Base-by-base conservation (phyloP, 2,888 invertebrate species). In the Drosophila incognita region DNA sequence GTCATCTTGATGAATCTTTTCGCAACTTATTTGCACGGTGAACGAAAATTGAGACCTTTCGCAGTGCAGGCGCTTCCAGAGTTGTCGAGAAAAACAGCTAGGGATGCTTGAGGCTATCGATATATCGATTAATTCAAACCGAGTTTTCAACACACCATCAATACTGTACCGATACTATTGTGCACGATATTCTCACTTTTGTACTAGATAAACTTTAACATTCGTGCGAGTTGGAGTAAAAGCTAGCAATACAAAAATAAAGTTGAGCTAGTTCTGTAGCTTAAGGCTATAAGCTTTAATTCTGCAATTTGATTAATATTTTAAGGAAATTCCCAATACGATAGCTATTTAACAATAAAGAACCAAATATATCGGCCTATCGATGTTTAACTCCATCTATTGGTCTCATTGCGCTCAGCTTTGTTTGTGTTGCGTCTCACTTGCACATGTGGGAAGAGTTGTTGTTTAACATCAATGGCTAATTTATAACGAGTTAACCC, bases 1-100 rank as follows among this genome's bases (percentile, higher is more conserved):
- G 95, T 96, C 93, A 95, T 95, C 96, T 97, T 97, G 92, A 46
- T 51, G 53, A 60, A 59, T 69, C 70, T 56, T 69, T 72, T 79
- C 31, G 66, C 42, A 65, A 73, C 38, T 76, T 70, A 75, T 64
- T 81, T 60, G 66, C 46, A 67, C 69, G 48, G 59, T 53, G 64
- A 74, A 74, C 66, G 62, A 51, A 78, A 71, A 58, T 36, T 57
- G 46, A 54, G 70, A 67, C 58, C 65, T 65, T 71, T 70, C 29
- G 63, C 61, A 66, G 51, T 74, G 74, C 78, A 70, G 62, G 70
- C 74, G 70, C 73, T 70, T 59, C 54, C 60, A 58, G 52, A 73
- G 77, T 60, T 76, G 77, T 65, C 69, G 52, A 64, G 21, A 66
- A 69, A 67, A 76, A 49, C 38, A 69, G 38, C 11, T 35, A n/a